Conservation (phyloP, 2,797 vertebrate species). For the Pogoniulus pusillus region DNA sequence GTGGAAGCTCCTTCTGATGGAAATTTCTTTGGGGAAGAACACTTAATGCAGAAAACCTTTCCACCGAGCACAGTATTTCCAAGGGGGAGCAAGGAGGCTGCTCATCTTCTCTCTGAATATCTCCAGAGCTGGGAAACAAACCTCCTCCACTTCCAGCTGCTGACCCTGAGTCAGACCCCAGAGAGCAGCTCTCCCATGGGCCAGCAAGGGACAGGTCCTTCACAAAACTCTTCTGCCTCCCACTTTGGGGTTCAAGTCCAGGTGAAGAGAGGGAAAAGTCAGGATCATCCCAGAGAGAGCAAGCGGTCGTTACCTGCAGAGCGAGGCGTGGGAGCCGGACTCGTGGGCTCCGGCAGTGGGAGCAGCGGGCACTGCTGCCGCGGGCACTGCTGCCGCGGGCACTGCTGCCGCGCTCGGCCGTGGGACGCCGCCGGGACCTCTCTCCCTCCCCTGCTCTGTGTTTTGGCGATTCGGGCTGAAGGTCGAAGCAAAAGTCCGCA, state of each 20-base stretch:
- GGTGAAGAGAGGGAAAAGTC: not conserved
- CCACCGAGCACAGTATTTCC: not conserved
- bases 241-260: not conserved
- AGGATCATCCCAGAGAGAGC: not conserved
- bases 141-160: not conserved
- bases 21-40: not conserved
- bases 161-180: not conserved
- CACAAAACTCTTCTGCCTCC: not conserved
- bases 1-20: not conserved
- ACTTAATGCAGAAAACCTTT: not conserved
- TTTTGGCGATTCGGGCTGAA: constrained; percentile 48
- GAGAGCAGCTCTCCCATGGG: not conserved
- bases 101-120: not conserved
- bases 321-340: rapidly evolving
- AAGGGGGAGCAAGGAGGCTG: not conserved
- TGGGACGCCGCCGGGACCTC: rapidly evolving
- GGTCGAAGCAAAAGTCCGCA: constrained; percentile 42
- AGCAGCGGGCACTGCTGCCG: not conserved
- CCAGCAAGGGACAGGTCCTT: not conserved
- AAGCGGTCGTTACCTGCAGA: not conserved
- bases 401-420: not conserved
- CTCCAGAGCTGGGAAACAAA: not conserved
- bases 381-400: too few relatives aligned
- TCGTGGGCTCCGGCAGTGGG: not conserved
- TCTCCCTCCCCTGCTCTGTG: not conserved